Base-by-base conservation (phyloP, 2,888 invertebrate genomes). In the Leptothorax acervorum region DNA sequence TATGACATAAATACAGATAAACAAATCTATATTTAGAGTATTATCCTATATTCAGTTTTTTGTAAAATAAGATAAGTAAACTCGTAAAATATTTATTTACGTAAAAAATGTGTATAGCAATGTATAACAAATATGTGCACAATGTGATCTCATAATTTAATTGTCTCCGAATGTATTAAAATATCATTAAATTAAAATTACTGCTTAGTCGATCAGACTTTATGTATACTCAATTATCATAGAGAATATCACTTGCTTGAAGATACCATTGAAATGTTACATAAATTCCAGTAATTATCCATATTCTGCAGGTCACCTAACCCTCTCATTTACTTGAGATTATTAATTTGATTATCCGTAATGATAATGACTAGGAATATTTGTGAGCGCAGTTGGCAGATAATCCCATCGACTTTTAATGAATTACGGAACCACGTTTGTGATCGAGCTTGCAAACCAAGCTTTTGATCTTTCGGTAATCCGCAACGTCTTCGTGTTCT, bases 401-500 rank as follows among this genome's bases (percentile, higher is more conserved):
- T 81, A 60, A 81, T 81, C n/a, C 48, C 15, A 62, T 48, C 35
- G 68, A 45, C 57, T 71, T 71, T 79, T 48, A 79, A 73, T 81
- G 73, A 81, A 81, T 81, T 73, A 73, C 39, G 48, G 60, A 62
- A 81, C 31, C 35, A 48, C 48, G 9, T 60, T 73, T 28, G 60
- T 39, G 60, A 81, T 62, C 39, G 39, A 62, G 60, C 15, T 48
- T 48, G 39, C 79, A 60, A 60, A 60, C 48, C 55, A 28, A 81
- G 60, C 79, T 75, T 82, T 82, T 82, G 66, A 82, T 78, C 79
- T 70, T 62, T 51, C 83, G 48, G 53, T 62, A 68, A 51, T 83
- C 55, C 57, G 82, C 79, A 60, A 75, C 78, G 65, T 83, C 85
- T 78, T 68, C 82, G 53, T 78, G 70, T 70, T 78, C 73, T 84